Evolutionary conservation across 2,888 invertebrate genomes (phyloP).

Genomic region (Lobophora halterata): DNA sequence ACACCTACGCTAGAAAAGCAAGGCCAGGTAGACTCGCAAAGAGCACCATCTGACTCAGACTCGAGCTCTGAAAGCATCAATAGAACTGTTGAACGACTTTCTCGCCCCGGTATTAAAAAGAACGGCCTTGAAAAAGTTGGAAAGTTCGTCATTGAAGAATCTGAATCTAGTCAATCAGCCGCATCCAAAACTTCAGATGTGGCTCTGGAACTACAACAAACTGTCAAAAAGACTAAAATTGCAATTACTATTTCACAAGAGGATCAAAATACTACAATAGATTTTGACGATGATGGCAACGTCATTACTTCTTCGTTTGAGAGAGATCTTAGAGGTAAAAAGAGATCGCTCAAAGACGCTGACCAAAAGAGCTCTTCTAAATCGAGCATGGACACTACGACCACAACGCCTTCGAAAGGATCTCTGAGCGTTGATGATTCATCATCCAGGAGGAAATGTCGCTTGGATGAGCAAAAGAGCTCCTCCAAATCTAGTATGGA

Average conservation of each 20-base stretch:
- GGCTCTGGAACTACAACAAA: constrained; percentile 72
- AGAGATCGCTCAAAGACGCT: constrained; percentile 65
- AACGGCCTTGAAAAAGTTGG: constrained; percentile 66
- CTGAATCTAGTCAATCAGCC: constrained; percentile 82
- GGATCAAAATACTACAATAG: constrained; percentile 76
- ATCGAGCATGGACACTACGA: constrained; percentile 80
- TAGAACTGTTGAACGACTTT: constrained; percentile 71
- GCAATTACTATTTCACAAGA: constrained; percentile 79
- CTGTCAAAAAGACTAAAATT: constrained; percentile 76
- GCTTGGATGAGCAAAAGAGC: constrained; percentile 76
- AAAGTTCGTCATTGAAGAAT: constrained; percentile 76
- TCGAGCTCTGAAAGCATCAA: constrained; percentile 79
- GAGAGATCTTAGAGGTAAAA: constrained; percentile 61
- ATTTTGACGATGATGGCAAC: constrained; percentile 76
- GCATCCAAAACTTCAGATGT: constrained; percentile 73
- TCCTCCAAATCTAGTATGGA: constrained; percentile 84
- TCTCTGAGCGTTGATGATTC: constrained; percentile 77
- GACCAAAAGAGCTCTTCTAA: constrained; percentile 80
- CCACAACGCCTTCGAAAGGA: constrained; percentile 74
- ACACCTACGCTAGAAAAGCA: constrained; percentile 84
- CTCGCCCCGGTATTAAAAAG: constrained; percentile 73
- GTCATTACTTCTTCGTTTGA: constrained; percentile 72
- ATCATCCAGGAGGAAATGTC: constrained; percentile 66
- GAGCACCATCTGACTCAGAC: constrained; percentile 81
- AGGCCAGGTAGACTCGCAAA: constrained; percentile 76